Base-by-base conservation (phyloP, 2,797 vertebrate species). In the Morus bassanus region DNA sequence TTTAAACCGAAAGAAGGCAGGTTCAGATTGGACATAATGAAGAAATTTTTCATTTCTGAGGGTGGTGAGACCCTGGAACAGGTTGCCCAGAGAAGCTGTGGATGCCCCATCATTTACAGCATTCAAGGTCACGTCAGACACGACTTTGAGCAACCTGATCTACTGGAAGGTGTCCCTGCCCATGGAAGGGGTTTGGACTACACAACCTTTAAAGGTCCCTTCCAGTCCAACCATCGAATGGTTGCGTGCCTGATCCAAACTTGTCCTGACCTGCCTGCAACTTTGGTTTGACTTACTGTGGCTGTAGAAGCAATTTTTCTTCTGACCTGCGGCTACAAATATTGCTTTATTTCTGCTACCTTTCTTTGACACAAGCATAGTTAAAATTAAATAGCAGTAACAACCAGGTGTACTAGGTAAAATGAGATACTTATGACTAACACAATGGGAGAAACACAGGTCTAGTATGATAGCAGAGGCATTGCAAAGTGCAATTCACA, bases 41-140 rank as follows among this genome's bases (percentile, higher is more conserved):
- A 45, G 9, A 45, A 3, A 7, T 37, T 45, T 11, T 45, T 43
- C 30, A 18, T 1, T 1, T 0, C 12, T 48, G 28, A 41, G 12
- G 16, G 9, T 43, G 46, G 65, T 43, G 56, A 61, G 37, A 23
- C 30, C 9, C 64, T 39, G 43, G 18, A 4, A 7, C n/a, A 57
- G 23, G 23, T 11, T 46, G 14, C 18, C 35, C 43, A 41, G 21
- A 41, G 31, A 41, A 27, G 51, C 1, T 75, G 35, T 65, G 10
- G 35, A 10, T 41, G 30, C 23, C 35, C 28, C 19, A n/a, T n/a
- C 54, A 8, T 5, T 43, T 31, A 25, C 11, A 54, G 41, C 7
- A 10, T 56, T 74, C n/a, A 46, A 65, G 63, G 53, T 3, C 31
- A 31, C 45, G 53, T 4, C 43, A 18, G 45, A 50, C 5, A 8